phyloP scores from a whole-genome alignment of 2,888 invertebrate species.

The Biston stratarius region DNA sequence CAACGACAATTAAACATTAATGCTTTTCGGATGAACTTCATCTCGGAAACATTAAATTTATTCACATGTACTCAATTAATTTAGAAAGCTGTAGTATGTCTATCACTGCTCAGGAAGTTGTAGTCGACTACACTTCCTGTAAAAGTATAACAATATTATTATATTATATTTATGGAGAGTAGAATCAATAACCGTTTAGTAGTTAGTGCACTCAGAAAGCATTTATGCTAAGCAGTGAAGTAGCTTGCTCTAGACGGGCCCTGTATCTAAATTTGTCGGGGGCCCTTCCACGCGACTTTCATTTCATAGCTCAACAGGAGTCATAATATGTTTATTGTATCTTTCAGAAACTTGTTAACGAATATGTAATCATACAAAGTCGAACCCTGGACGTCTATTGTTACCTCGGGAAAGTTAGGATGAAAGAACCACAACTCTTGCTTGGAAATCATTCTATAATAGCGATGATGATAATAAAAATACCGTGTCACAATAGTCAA shows the following conservation, averaged over 20 bases:
- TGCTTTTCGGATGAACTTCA: background rate
- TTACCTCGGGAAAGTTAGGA: too few relatives aligned
- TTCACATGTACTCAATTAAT: constrained; percentile 11
- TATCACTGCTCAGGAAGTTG: constrained; percentile 11
- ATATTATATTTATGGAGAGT: background rate
- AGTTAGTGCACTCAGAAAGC: background rate
- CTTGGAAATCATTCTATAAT: background rate
- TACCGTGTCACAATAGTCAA: constrained; percentile 22
- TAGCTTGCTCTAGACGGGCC: too few relatives aligned
- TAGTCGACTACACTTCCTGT: background rate
- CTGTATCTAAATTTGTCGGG: too few relatives aligned
- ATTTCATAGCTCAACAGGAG: too few relatives aligned
- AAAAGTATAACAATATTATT: background rate
- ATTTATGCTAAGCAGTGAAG: too few relatives aligned
- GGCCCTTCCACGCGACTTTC: too few relatives aligned
- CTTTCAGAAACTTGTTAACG: too few relatives aligned
- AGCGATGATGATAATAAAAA: constrained; percentile 22
- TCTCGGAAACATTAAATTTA: constrained; percentile 18
- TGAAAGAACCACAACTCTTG: background rate
- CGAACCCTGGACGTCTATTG: too few relatives aligned
- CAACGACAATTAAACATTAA: background rate
- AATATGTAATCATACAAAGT: too few relatives aligned
- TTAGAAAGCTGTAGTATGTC: constrained; percentile 15
- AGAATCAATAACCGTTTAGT: background rate
- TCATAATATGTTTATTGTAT: too few relatives aligned